Evolutionary conservation across 1,140 invertebrate species (phyloP).

Genomic region (Listronotus oregonensis): DNA sequence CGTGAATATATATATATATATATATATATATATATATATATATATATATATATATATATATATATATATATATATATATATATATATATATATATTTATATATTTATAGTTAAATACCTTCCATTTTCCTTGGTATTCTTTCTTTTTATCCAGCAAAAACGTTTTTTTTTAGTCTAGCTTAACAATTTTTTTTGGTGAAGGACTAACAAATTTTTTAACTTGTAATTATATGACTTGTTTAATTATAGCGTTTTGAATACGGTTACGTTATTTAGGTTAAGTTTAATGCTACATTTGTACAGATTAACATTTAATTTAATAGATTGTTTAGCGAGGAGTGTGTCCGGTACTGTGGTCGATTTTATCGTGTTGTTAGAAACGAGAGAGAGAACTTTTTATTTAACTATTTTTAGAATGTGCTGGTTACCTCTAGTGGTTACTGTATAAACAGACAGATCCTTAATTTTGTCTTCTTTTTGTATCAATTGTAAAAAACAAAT

Average conservation of each 20-base stretch:
- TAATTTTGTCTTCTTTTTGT: conserved; percentile 13
- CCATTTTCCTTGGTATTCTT: neutral
- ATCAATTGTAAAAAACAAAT: neutral
- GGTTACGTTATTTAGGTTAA: conserved; percentile 44
- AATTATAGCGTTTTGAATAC: conserved; percentile 47
- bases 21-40: too few species aligned
- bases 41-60: too few species aligned
- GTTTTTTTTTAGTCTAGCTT: conserved; percentile 12
- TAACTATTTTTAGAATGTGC: conserved; percentile 42
- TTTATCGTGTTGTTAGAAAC: conserved; percentile 44
- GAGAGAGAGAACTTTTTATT: conserved; percentile 34
- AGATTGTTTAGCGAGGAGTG: conserved; percentile 23
- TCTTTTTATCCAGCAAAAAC: neutral
- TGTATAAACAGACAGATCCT: conserved; percentile 17
- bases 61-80: too few species aligned
- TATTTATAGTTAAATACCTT: too few species aligned
- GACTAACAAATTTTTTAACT: conserved; percentile 27
- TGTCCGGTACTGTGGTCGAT: conserved; percentile 54
- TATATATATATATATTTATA: too few species aligned
- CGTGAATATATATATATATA: too few species aligned
- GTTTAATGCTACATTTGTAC: conserved; percentile 34
- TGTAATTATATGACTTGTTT: conserved; percentile 37
- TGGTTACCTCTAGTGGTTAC: conserved; percentile 43
- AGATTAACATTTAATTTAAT: conserved; percentile 11
- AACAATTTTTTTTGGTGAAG: conserved; percentile 34